Base-by-base conservation (phyloP, 2,888 invertebrate genomes). In the Melolontha melolontha region DNA sequence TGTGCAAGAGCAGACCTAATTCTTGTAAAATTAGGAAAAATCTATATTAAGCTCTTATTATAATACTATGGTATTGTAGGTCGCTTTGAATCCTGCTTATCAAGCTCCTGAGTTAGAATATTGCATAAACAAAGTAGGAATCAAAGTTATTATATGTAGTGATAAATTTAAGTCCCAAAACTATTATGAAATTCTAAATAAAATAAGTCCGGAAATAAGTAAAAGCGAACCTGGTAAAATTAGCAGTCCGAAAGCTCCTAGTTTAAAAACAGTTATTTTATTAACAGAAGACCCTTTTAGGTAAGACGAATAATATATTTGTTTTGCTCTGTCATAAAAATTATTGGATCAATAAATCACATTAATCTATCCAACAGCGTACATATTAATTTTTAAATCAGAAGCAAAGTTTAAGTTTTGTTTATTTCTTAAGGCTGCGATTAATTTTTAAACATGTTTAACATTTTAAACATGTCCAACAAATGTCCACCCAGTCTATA, bases 11-110 rank as follows among this genome's bases (percentile, higher is more conserved):
- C 88, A 1, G 95, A 95, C 0, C 82, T 93, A 1, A 85, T 92
- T 29, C 82, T 92, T 81, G 93, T 92, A 81, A 82, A 71, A 49
- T 41, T 67, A 40, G 16, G 10, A 68, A 10, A 70, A 65, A 66
- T 62, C 63, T 7, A 55, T 72, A 42, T 16, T 44, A n/a, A 0
- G 47, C 5, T 49, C 22, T 10, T 10, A 14, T 59, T 44, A 27
- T 22, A 10, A 6, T 27, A 1, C 10, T 5, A 27, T 17, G 34
- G n/a, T 42, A 12, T 80, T 81, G 40, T 81, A 91, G 85, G 93
- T 93, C 8, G 90, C 90, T 66, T 86, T 95, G 34, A 96, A 96
- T 81, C 91, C 95, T 0, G 87, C 88, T 0, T 94, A 91, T 78
- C 88, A 90, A 78, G 83, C 86, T 0, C 80, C 84, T 8, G 96